A percentile compares a stretch with the other conserved stretches of the same genome.
These are phyloP conservation scores for Drosophila asahinai DNA, from an alignment of 1,140 invertebrate genomes.

Conservation along the genomic window DNA sequence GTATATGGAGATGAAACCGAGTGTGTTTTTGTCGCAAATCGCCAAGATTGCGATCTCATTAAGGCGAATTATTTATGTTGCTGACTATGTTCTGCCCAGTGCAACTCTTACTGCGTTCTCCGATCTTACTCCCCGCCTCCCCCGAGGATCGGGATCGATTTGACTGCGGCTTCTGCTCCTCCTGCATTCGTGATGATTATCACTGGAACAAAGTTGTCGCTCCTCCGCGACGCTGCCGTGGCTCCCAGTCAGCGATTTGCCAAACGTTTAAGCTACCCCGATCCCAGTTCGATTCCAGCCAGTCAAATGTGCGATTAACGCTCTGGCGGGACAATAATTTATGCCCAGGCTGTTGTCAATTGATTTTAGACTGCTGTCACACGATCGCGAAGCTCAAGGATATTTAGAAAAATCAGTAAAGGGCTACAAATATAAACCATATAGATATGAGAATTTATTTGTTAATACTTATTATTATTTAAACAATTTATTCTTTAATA, in stretches of 20 bases:
- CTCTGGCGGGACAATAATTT: slow-evolving; percentile 67
- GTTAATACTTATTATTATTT: too few species aligned
- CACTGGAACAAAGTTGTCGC: slow-evolving; percentile 66
- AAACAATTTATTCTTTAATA: too few species aligned
- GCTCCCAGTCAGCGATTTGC: slow-evolving; percentile 67
- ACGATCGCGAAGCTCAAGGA: slow-evolving; percentile 40
- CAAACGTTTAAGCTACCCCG: slow-evolving; percentile 70
- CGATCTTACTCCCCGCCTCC: background rate
- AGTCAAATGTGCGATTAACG: slow-evolving; percentile 79
- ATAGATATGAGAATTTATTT: too few species aligned
- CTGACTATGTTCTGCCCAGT: slow-evolving; percentile 75
- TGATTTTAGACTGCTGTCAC: slow-evolving; percentile 64
- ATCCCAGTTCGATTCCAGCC: slow-evolving; percentile 35
- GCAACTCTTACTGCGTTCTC: slow-evolving; percentile 65
- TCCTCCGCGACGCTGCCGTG: slow-evolving; percentile 22
- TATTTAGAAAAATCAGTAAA: background rate
- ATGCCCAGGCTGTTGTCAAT: slow-evolving; percentile 63
- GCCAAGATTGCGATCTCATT: slow-evolving; percentile 81
- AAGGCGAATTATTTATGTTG: slow-evolving; percentile 84
- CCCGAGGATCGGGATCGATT: slow-evolving; percentile 31
- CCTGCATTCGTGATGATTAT: slow-evolving; percentile 74
- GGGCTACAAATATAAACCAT: too few species aligned
- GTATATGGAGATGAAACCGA: slow-evolving; percentile 55
- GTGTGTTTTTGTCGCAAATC: slow-evolving; percentile 80
- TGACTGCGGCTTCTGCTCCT: slow-evolving; percentile 37